Evolutionary conservation across 2,797 vertebrate species (phyloP).

Genomic region (Iguana delicatissima): DNA sequence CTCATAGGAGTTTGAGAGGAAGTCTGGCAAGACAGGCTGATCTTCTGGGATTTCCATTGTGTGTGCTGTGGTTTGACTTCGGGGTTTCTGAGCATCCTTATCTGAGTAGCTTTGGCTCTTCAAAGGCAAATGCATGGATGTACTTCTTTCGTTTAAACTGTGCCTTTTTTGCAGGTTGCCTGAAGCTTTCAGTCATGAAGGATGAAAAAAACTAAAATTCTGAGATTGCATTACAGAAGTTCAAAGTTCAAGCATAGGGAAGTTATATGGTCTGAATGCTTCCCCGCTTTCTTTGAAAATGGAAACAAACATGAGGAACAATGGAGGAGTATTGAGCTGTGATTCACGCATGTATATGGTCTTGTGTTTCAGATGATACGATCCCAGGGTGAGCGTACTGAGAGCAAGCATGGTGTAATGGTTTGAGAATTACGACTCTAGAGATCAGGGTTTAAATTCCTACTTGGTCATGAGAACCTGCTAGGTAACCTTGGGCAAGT

Average conservation of each 20-base stretch:
- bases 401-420: too few species aligned
- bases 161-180: neutral
- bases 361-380: neutral
- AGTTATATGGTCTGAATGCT: neutral
- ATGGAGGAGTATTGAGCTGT: neutral
- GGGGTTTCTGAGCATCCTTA: slow-evolving; percentile 11
- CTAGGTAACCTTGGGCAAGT: too few species aligned
- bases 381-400: neutral
- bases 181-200: neutral
- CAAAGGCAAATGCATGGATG: neutral
- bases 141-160: neutral
- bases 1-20: slow-evolving; percentile 19
- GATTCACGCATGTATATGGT: neutral
- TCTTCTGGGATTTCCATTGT: slow-evolving; percentile 21
- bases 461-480: too few species aligned
- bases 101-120: slow-evolving; percentile 11
- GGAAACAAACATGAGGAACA: neutral
- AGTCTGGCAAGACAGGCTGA: slow-evolving; percentile 25
- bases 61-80: neutral
- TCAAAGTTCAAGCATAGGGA: neutral
- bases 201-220: neutral
- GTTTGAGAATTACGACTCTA: too few species aligned
- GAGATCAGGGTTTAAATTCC: too few species aligned
- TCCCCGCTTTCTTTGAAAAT: neutral
- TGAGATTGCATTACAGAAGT: neutral